Base-by-base conservation (phyloP, 37 sponge, comb jelly and placozoan species). In the Tethya wilhelma region DNA sequence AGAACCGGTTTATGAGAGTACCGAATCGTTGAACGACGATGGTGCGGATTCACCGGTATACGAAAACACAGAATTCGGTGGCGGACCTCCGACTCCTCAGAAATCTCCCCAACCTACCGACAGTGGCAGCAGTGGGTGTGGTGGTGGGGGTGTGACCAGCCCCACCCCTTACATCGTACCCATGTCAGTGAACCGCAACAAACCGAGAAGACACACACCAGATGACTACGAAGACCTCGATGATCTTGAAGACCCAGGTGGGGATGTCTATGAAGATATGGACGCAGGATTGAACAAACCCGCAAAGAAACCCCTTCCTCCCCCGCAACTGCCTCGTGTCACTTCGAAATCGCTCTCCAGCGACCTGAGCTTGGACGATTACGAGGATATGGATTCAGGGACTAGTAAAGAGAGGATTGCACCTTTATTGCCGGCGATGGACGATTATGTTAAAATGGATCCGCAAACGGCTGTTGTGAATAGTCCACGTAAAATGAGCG, bases 201-300 rank as follows among this genome's bases (percentile, higher is more conserved):
- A 72, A 41, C 55, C 32, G 22, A 30, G 9, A 1, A 11, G 19
- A 6, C 55, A 58, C 60, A 75, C 75, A 0, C 58, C 74, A 26
- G 40, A 59, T 38, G 75, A 75, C 28, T 75, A 75, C 42, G 75
- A 75, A 38, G 75, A 75, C 56, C 75, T 75, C 2, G 59, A 75
- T 8, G 26, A 58, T 22, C 2, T 58, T 22, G 75, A 75, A 1
- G 5, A 1, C 31, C 42, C n/a, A 14, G 11, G 20, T 20, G 6
- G 36, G 17, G 71, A 70, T 12, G 73, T 59, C 73, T 70, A 69
- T 40, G 71, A 59, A 1, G 81, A 60, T 64, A 62, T 70, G 42
- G 62, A 42, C 37, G 60, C 5, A 12, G 9, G 32, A 20, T 22
- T 53, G 36, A n/a, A n/a, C n/a, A n/a, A 49, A 49, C 53, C 9